Evolutionary conservation across 2,113 vertebrate species (phyloP).

Genomic region (Ariopsis seemanni): DNA sequence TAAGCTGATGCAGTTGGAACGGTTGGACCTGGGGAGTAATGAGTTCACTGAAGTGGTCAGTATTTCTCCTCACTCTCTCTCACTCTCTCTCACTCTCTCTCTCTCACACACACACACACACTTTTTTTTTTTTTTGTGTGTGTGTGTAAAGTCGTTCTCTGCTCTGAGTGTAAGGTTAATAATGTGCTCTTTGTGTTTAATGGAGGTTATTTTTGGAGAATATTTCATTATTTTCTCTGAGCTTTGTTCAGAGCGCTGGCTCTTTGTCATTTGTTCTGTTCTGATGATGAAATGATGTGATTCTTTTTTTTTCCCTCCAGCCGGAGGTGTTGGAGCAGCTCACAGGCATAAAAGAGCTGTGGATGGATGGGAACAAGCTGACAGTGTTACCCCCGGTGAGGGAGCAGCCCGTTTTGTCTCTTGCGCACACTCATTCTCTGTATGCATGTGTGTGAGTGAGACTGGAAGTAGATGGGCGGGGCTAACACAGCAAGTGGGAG

Average conservation of each 20-base stretch:
- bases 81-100: slow-evolving; percentile 19
- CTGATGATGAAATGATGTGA: neutral
- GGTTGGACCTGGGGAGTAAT: slow-evolving; percentile 97
- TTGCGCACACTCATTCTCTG: too few relatives aligned
- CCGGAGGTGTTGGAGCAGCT: slow-evolving; percentile 98
- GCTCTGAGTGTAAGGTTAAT: neutral
- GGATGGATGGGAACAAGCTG: slow-evolving; percentile 96
- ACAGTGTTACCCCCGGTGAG: slow-evolving; percentile 93
- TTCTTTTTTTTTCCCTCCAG: slow-evolving; percentile 65
- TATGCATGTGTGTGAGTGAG: neutral
- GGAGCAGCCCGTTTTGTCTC: neutral
- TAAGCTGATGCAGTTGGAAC: slow-evolving; percentile 93
- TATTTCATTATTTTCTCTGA: slow-evolving; percentile 27
- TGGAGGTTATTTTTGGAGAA: neutral
- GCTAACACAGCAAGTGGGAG: neutral
- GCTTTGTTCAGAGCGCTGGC: neutral
- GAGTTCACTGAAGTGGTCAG: slow-evolving; percentile 92
- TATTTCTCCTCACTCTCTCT: slow-evolving; percentile 47
- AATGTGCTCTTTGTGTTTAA: neutral
- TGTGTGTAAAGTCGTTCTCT: neutral
- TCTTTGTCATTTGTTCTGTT: slow-evolving; percentile 11
- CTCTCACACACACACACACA: slow-evolving; percentile 1
- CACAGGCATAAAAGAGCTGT: slow-evolving; percentile 92
- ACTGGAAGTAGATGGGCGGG: neutral
- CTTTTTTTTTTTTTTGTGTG: too few relatives aligned